Evolutionary conservation across 2,797 vertebrate genomes (phyloP).

Genomic region (Scomberomorus guttatus): DNA sequence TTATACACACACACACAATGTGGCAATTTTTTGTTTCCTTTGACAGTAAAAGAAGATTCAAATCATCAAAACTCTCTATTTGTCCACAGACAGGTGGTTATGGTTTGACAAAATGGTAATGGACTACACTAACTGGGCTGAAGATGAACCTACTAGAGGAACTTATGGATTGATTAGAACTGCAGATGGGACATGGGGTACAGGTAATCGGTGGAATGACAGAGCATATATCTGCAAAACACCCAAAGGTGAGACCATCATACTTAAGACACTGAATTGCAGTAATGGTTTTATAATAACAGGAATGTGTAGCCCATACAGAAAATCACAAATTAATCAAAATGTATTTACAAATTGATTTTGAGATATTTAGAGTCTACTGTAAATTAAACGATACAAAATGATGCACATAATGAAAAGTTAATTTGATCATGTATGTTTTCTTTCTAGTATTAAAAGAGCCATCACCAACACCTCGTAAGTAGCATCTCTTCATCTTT

Average conservation of each 20-base stretch:
- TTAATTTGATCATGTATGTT: neutral
- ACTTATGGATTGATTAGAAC: neutral
- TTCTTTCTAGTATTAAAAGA: slow-evolving; percentile 15
- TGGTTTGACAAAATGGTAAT: slow-evolving; percentile 54
- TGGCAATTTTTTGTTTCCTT: neutral
- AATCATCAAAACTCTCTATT: neutral
- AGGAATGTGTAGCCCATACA: neutral
- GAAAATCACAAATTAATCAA: neutral
- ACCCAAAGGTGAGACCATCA: slow-evolving; percentile 58
- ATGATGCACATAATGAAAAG: fast-evolving
- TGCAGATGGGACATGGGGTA: slow-evolving; percentile 36
- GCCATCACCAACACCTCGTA: slow-evolving; percentile 14
- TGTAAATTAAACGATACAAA: neutral
- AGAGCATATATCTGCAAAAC: slow-evolving; percentile 66
- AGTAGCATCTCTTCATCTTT: neutral
- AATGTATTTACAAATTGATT: neutral
- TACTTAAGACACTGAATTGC: neutral
- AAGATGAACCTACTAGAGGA: fast-evolving
- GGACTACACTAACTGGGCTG: slow-evolving; percentile 56
- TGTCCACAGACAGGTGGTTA: slow-evolving; percentile 34
- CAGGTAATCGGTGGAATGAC: fast-evolving
- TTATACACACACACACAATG: neutral
- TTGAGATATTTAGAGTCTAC: neutral
- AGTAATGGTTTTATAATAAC: neutral
- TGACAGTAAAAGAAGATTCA: neutral